Base-by-base conservation (phyloP, 2,888 invertebrate genomes). In the Drymonia ruficornis region DNA sequence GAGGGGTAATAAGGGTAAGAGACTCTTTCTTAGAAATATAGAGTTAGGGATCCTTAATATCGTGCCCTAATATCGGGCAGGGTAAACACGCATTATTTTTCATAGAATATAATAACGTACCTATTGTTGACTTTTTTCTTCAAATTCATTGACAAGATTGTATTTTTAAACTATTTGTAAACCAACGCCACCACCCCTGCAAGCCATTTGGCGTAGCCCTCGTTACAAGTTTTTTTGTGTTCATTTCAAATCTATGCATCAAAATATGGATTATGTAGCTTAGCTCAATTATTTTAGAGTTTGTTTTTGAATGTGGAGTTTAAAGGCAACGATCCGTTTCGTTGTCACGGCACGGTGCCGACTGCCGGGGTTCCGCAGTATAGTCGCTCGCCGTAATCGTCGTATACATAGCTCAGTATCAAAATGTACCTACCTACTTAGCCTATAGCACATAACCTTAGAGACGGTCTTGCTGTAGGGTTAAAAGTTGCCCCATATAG, bases 281-380 rank as follows among this genome's bases (percentile, higher is more conserved):
- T 76, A 63, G 34, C 13, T 0, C 0, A 4, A 38, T 38, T 6
- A 0, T 18, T 43, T 54, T 71, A 73, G 57, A 66, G 76, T 69
- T 67, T 59, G 66, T 56, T 70, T 74, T 76, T 53, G 63, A 47
- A 53, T 61, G 50, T 42, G 28, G 51, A 52, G 50, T 53, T 48
- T 36, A 54, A 64, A 78, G 47, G 58, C 74, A 77, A 65, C 78
- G 74, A 77, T 68, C 77, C 80, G 77, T 78, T 70, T 59, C 75
- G 63, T 60, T 70, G 83, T 81, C 78, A 83, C 76, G 80, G 72
- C 65, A 67, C 57, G 18, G 42, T 42, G 42, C 45, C 67, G 59
- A 9, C 5, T 42, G 42, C 28, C 67, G 58, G 71, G 72, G 73
- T 70, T 73, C 68, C 74, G 66, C 61, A 61, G 62, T 49, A 59